These are phyloP conservation scores for Hymenochirus boettgeri DNA, from an alignment of 2,113 vertebrate genomes.

Conservation along the genomic window DNA sequence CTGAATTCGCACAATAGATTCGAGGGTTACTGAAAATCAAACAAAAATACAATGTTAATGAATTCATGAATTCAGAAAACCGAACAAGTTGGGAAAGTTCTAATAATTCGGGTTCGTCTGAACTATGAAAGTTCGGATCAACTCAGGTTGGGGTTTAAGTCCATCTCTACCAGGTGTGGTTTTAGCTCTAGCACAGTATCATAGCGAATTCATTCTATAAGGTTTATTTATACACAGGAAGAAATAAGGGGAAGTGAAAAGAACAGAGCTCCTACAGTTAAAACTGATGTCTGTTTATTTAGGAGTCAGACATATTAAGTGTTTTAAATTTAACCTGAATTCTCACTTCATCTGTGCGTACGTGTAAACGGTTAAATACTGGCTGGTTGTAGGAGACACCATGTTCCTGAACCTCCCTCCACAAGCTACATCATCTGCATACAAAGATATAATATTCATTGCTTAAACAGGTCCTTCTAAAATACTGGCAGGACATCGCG, in stretches of 20 bases:
- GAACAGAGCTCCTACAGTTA: background rate
- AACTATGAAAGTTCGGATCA: too few relatives aligned
- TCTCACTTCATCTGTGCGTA: conserved; percentile 34
- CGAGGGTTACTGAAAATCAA: too few relatives aligned
- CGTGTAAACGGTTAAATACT: conserved; percentile 26
- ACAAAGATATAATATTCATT: conserved; percentile 73
- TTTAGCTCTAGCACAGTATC: too few relatives aligned
- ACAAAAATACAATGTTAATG: too few relatives aligned
- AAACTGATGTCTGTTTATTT: background rate
- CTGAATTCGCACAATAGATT: too few relatives aligned
- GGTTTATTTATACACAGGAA: too few relatives aligned
- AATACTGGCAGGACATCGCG: conserved; percentile 66
- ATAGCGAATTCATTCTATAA: too few relatives aligned
- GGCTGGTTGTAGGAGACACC: conserved; percentile 11
- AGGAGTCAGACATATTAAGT: background rate
- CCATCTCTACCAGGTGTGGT: too few relatives aligned
- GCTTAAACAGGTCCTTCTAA: conserved; percentile 75
- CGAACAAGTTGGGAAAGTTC: too few relatives aligned
- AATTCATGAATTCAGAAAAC: too few relatives aligned
- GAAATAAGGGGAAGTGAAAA: background rate
- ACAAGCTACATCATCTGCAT: conserved; percentile 60
- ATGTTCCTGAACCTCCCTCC: conserved; percentile 45
- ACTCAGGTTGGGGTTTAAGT: too few relatives aligned
- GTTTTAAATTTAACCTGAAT: conserved; percentile 4
- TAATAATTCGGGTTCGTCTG: too few relatives aligned